Conservation (phyloP, 2,797 vertebrate genomes). For the Apogon hyalosoma region DNA sequence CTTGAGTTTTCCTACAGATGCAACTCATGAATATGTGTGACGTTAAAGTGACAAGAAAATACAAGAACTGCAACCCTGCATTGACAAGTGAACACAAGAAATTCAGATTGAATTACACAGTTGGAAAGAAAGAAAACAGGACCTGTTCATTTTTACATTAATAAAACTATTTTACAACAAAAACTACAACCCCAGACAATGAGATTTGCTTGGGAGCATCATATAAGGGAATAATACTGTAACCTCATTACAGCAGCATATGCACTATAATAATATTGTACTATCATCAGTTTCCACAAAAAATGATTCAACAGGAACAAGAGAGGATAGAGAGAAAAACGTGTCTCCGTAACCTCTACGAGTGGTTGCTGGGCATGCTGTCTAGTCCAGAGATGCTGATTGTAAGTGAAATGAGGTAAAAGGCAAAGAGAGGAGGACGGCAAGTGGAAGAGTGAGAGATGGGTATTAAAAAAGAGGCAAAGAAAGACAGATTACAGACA, state of each 20-base stretch:
- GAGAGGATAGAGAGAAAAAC: constrained; percentile 7
- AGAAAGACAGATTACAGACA: constrained; percentile 39
- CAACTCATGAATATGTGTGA: too few relatives aligned
- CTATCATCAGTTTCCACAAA: constrained; percentile 4
- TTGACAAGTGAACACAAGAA: too few relatives aligned
- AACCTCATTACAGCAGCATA: constrained; percentile 11
- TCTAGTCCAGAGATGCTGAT: constrained; percentile 57
- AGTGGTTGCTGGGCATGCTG: constrained; percentile 46
- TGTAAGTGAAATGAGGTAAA: constrained; percentile 68
- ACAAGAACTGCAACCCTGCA: too few relatives aligned
- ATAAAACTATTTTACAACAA: too few relatives aligned
- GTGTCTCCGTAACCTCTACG: constrained; percentile 29
- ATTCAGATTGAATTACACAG: too few relatives aligned
- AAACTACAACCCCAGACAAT: too few relatives aligned
- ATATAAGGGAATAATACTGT: not conserved
- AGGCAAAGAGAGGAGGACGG: constrained; percentile 29
- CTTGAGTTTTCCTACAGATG: too few relatives aligned
- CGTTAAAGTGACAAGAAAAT: too few relatives aligned
- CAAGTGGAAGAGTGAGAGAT: constrained; percentile 28
- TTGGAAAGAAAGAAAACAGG: too few relatives aligned
- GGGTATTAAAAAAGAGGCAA: constrained; percentile 40
- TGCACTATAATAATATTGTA: constrained; percentile 29
- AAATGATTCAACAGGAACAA: constrained; percentile 17
- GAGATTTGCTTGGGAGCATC: too few relatives aligned
- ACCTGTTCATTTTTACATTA: too few relatives aligned